These are phyloP conservation scores for Crenuchus spilurus DNA, from an alignment of 2,797 vertebrate species.

Conservation along the genomic window DNA sequence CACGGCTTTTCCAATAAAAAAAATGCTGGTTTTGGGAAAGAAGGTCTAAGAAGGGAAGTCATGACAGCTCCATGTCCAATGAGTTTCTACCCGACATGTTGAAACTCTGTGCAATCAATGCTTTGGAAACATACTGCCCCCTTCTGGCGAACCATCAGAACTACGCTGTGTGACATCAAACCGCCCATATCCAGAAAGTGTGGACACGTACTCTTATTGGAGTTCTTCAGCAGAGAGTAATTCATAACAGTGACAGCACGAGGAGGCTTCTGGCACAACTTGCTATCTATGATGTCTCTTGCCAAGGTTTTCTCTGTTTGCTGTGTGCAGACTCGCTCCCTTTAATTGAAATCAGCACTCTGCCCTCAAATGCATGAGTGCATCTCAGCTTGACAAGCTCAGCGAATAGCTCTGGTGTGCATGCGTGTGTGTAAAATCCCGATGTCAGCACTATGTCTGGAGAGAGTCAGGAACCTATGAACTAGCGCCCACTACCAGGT, in stretches of 20 bases:
- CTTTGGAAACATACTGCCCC: slow-evolving; percentile 34
- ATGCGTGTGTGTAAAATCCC: slow-evolving; percentile 11
- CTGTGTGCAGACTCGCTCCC: slow-evolving; percentile 5
- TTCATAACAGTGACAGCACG: slow-evolving; percentile 42
- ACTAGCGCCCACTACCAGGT: background rate
- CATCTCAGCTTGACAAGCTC: slow-evolving; percentile 44
- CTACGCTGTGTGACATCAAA: background rate
- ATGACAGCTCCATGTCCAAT: too few relatives aligned
- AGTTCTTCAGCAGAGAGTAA: background rate
- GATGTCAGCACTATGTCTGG: slow-evolving; percentile 38
- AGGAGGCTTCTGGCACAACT: slow-evolving; percentile 17
- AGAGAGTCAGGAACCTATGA: slow-evolving; percentile 10
- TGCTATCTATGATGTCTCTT: background rate
- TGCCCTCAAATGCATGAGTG: slow-evolving; percentile 40
- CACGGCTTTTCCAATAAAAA: background rate
- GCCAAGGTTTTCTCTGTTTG: background rate
- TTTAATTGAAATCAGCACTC: slow-evolving; percentile 42
- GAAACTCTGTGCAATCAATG: background rate
- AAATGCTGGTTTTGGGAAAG: background rate
- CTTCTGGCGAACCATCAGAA: slow-evolving; percentile 40
- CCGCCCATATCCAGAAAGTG: background rate
- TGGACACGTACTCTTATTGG: background rate
- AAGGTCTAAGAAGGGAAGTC: background rate
- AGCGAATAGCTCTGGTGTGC: slow-evolving; percentile 41
- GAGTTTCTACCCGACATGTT: too few relatives aligned